Evolutionary conservation across 1,140 invertebrate genomes (phyloP).

Genomic region (Fopius arisanus): DNA sequence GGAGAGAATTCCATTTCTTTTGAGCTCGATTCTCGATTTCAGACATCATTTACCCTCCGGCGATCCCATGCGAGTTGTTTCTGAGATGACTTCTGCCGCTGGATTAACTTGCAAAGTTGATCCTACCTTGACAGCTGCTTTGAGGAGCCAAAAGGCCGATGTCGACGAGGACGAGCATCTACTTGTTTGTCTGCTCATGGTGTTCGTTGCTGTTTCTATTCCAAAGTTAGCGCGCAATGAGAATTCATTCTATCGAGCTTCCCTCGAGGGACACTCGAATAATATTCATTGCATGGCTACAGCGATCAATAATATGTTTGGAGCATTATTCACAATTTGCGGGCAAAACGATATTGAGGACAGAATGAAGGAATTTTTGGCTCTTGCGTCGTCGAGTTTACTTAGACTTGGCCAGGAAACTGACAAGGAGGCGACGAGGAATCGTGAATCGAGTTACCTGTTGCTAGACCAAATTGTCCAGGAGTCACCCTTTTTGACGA

Average conservation of each 20-base stretch:
- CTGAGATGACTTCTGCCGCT: constrained; percentile 96
- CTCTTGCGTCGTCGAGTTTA: constrained; percentile 93
- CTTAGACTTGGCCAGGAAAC: constrained; percentile 93
- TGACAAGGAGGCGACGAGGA: constrained; percentile 92
- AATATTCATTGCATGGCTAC: constrained; percentile 98
- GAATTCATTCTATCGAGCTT: constrained; percentile 87
- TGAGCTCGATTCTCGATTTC: constrained; percentile 94
- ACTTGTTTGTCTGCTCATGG: constrained; percentile 95
- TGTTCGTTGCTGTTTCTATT: constrained; percentile 97
- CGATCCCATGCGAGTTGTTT: constrained; percentile 91
- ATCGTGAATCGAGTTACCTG: constrained; percentile 95
- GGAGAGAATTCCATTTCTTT: constrained; percentile 94
- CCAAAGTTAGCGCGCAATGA: constrained; percentile 94
- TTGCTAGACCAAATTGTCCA: constrained; percentile 96
- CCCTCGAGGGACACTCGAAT: constrained; percentile 94
- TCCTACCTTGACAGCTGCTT: constrained; percentile 87
- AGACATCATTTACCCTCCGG: constrained; percentile 90
- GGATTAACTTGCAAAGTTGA: constrained; percentile 94
- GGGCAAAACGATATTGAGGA: constrained; percentile 95
- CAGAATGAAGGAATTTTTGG: constrained; percentile 97
- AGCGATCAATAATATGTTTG: constrained; percentile 97
- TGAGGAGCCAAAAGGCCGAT: constrained; percentile 88
- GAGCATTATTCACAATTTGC: constrained; percentile 94
- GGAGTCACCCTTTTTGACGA: constrained; percentile 96
- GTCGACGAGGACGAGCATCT: constrained; percentile 92